A percentile compares a stretch with the other conserved stretches of the same genome.
Conservation (phyloP, 2,797 vertebrate species). For the Hippoglossus hippoglossus region DNA sequence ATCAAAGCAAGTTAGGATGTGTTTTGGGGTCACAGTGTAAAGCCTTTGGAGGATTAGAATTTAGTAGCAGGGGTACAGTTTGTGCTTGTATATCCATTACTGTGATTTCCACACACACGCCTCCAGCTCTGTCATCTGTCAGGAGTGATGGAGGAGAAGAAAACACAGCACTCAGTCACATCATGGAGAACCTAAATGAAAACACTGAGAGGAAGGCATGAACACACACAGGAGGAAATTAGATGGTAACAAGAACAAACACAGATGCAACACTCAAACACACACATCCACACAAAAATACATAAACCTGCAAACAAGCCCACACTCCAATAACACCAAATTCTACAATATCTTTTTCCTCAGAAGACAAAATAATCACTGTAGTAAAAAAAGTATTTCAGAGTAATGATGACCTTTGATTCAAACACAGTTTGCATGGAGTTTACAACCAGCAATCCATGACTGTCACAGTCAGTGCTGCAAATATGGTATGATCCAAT, state of each 20-base stretch:
- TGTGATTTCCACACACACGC: conserved; percentile 28
- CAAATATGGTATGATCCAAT: not conserved
- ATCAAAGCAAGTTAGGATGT: conserved; percentile 36
- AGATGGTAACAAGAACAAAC: conserved; percentile 10
- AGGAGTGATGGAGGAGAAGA: conserved; percentile 7
- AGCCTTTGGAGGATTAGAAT: conserved; percentile 47
- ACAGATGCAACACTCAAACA: not conserved
- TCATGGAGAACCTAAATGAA: conserved; percentile 9
- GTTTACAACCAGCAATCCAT: conserved; percentile 85
- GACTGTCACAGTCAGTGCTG: conserved; percentile 84
- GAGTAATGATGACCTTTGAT: conserved; percentile 90
- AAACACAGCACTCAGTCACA: conserved; percentile 13
- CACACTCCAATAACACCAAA: conserved; percentile 19
- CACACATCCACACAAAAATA: not conserved
- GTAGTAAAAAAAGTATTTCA: conserved; percentile 84
- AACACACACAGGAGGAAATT: conserved; percentile 5
- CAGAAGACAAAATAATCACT: conserved; percentile 70
- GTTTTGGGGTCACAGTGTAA: conserved; percentile 22
- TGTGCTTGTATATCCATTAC: conserved; percentile 51
- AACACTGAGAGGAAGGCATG: not conserved
- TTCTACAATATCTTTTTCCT: conserved; percentile 2
- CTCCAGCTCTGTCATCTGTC: conserved; percentile 48
- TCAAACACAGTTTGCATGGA: conserved; percentile 76
- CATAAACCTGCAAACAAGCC: conserved; percentile 13
- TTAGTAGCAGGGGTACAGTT: conserved; percentile 36